Base-by-base conservation (phyloP, 2,113 vertebrate genomes). In the Chunga burmeisteri region DNA sequence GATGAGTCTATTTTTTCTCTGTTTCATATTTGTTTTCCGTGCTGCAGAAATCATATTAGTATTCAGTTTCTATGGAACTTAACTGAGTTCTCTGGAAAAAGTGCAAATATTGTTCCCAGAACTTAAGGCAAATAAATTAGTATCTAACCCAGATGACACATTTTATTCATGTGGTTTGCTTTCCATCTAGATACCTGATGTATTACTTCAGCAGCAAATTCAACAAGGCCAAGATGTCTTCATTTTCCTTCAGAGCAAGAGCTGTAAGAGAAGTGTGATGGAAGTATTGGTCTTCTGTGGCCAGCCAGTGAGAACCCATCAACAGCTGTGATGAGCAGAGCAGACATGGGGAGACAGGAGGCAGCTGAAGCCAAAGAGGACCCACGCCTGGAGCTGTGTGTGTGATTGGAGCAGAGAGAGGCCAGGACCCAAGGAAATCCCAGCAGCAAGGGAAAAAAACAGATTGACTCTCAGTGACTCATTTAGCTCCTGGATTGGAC, bases 381-480 rank as follows among this genome's bases (percentile, higher is more conserved):
- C 91, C 96, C 77, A 86, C 16, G 96, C 96, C 97, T 94, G 70
- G 91, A 97, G 98, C 96, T 90, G 53, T 87, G 88, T 81, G 85
- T 96, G 90, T 93, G 97, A 98, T 94, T 95, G 88, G 67, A 84
- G 95, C 92, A 94, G 95, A 95, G 96, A 91, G 94, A 96, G 96
- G 96, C 96, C 79, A 78, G 97, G 96, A 93, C 97, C 98, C 87
- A 95, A 95, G 96, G 97, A 98, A 98, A 98, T 97, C 96, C 98
- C 97, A 97, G 96, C 97, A 98, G 98, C 98, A 95, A 97, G 97
- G 98, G 95, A 96, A 98, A 97, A 97, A 96, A 98, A 98, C 98
- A 99, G 98, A 98, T 98, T 98, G 98, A 98, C 98, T 98, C 98
- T 97, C 98, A 98, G 98, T 98, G 98, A 99, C 98, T 99, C 98